Evolutionary conservation across 2,113 vertebrate species (phyloP).

Genomic region (Oophaga pumilio): DNA sequence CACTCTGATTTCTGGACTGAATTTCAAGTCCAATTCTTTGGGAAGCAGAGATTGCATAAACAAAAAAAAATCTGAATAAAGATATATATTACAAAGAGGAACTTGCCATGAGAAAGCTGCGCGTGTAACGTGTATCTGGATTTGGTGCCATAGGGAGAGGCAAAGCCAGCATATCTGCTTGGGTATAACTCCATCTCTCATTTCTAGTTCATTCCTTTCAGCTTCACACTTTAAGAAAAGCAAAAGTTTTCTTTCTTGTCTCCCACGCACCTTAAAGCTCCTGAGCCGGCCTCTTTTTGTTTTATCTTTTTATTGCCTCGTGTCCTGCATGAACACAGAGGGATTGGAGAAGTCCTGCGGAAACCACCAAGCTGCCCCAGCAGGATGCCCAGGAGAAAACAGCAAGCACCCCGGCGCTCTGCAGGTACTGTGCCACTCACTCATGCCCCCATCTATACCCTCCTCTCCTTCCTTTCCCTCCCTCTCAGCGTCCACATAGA

Average conservation of each 20-base stretch:
- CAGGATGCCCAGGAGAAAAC: constrained; percentile 94
- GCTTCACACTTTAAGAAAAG: constrained; percentile 29
- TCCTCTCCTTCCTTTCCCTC: constrained; percentile 26
- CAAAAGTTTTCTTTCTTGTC: constrained; percentile 41
- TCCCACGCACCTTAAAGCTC: constrained; percentile 68
- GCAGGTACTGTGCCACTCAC: constrained; percentile 74
- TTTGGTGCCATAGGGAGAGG: constrained; percentile 37
- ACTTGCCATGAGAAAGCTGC: constrained; percentile 38
- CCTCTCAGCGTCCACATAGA: constrained; percentile 39
- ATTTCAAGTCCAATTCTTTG: constrained; percentile 28
- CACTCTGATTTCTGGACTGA: constrained; percentile 20
- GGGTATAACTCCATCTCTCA: constrained; percentile 12
- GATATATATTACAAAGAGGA: constrained; percentile 43
- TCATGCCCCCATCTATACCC: constrained; percentile 34
- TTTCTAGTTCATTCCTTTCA: constrained; percentile 6
- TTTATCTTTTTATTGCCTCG: constrained; percentile 58
- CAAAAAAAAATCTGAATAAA: constrained; percentile 38
- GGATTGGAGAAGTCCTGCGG: constrained; percentile 76
- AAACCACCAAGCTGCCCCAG: constrained; percentile 78
- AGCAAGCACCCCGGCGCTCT: constrained; percentile 92
- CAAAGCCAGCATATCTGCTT: constrained; percentile 25
- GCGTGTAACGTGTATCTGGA: constrained; percentile 33
- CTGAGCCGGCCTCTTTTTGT: constrained; percentile 63
- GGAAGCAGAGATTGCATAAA: constrained; percentile 39
- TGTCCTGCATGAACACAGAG: constrained; percentile 83